A percentile compares a stretch with the other conserved stretches of the same genome.
Evolutionary conservation across 1,140 invertebrate species (phyloP).

Genomic region (Drosophila subpulchrella): DNA sequence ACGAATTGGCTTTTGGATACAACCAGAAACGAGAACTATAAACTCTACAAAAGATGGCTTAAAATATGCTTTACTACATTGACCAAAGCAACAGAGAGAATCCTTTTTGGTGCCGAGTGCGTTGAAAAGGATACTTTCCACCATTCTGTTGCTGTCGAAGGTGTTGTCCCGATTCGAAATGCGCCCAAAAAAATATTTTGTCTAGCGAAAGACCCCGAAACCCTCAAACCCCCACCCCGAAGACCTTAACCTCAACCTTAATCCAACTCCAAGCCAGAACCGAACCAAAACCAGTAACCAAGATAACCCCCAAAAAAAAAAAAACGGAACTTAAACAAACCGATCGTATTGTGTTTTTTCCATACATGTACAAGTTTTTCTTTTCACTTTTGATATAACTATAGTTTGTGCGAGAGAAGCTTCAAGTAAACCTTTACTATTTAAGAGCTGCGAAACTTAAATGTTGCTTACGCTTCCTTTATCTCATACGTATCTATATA

Average conservation of each 20-base stretch:
- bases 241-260: slow-evolving; percentile 1
- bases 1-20: slow-evolving; percentile 43
- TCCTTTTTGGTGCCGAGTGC: slow-evolving; percentile 68
- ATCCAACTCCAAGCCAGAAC: slow-evolving; percentile 26
- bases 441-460: slow-evolving; percentile 47
- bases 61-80: slow-evolving; percentile 85
- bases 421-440: slow-evolving; percentile 45
- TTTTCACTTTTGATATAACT: slow-evolving; percentile 31
- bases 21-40: slow-evolving; percentile 16
- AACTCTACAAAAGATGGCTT: slow-evolving; percentile 84
- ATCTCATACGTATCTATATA: slow-evolving; percentile 18
- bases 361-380: slow-evolving; percentile 28
- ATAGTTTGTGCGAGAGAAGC: slow-evolving; percentile 36
- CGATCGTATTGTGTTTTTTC: slow-evolving; percentile 35
- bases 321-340: slow-evolving; percentile 31
- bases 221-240: not conserved
- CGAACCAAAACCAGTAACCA: slow-evolving; percentile 23
- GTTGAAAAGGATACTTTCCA: slow-evolving; percentile 68
- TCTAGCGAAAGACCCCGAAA: slow-evolving; percentile 37
- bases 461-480: slow-evolving; percentile 49
- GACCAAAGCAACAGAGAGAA: slow-evolving; percentile 74
- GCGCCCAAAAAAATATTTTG: slow-evolving; percentile 60
- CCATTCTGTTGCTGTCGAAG: slow-evolving; percentile 61
- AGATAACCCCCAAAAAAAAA: slow-evolving; percentile 8
- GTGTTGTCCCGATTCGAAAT: slow-evolving; percentile 47